Base-by-base conservation (phyloP, 2,113 vertebrate species). In the Chelonoidis abingdonii region DNA sequence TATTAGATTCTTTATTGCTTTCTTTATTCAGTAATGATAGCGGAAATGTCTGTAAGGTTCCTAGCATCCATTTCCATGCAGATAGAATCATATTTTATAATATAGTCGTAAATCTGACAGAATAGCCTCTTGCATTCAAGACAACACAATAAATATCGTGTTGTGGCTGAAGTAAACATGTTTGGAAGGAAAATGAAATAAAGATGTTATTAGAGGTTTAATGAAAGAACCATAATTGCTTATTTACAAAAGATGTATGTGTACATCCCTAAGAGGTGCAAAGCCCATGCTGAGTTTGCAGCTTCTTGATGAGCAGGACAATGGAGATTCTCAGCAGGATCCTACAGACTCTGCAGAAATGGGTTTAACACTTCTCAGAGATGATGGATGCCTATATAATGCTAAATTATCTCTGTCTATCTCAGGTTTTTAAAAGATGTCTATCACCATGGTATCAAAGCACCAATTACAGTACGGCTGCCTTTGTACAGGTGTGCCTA, bases 1-100 rank as follows among this genome's bases (percentile, higher is more conserved):
- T 96, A 94, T 96, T 94, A 96, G 76, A 83, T 89, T 97, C 10
- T 96, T 95, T 96, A 97, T 98, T 97, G 93, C 94, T 94, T 97
- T 75, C 92, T 97, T 92, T 56, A 94, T 93, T 93, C 94, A 90
- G 83, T 91, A 94, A 96, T 96, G 96, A 91, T 78, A 83, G 75
- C 89, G 47, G 17, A 92, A 83, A 91, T 87, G 72, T 92, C 95
- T 94, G 91, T 76, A 93, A 81, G 91, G 85, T 65, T 96, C 86
- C 80, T 83, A 69, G 56, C 16, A 62, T 84, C 80, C 89, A 93
- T 96, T 87, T 94, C 78, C 92, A 96, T 94, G 96, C 94, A 95
- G 95, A 97, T 84, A 96, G 90, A 88, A 94, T 91, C 22, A 6
- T 76, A 50, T 82, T 97, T 96, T 96, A 88, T 93, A 97, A 93